Percentiles rank a stretch among this genome's conserved stretches.
Evolutionary conservation across 2,888 invertebrate species (phyloP).

Genomic region (Xylophagus ater): DNA sequence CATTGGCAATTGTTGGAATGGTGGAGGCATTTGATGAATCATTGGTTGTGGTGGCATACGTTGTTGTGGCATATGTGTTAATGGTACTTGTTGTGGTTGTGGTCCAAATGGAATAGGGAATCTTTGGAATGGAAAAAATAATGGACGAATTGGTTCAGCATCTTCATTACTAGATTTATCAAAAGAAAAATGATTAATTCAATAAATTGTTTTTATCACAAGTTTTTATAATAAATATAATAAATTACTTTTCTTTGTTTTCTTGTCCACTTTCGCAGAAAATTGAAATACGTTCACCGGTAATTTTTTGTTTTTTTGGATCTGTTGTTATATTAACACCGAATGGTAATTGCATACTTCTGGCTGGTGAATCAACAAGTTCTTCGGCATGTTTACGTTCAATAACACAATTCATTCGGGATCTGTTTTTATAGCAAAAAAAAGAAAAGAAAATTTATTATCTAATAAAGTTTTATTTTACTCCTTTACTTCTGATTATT

Average conservation of each 20-base stretch:
- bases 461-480: not conserved
- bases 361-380: constrained; percentile 63
- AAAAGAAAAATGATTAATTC: no score
- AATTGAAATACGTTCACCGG: constrained; percentile 78
- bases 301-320: constrained; percentile 58
- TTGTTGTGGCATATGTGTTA: constrained; percentile 42
- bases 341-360: constrained; percentile 51
- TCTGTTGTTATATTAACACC: constrained; percentile 59
- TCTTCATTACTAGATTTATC: constrained; percentile 32
- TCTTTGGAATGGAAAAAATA: constrained; percentile 39
- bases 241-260: constrained; percentile 14
- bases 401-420: constrained; percentile 83
- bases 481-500: constrained; percentile 52
- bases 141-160: constrained; percentile 35
- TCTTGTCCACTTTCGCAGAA: constrained; percentile 68
- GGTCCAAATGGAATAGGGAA: constrained; percentile 42
- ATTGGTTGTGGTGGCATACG: constrained; percentile 30
- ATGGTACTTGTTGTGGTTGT: constrained; percentile 44
- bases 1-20: constrained; percentile 17
- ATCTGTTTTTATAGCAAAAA: constrained; percentile 41
- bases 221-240: not conserved
- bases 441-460: not conserved
- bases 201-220: not conserved
- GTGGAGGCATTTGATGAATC: constrained; percentile 25
- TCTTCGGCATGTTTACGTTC: constrained; percentile 77